A percentile compares a stretch with the other conserved stretches of the same genome.
phyloP scores from a whole-genome alignment of 2,888 invertebrate species.

The Trisateles emortualis region DNA sequence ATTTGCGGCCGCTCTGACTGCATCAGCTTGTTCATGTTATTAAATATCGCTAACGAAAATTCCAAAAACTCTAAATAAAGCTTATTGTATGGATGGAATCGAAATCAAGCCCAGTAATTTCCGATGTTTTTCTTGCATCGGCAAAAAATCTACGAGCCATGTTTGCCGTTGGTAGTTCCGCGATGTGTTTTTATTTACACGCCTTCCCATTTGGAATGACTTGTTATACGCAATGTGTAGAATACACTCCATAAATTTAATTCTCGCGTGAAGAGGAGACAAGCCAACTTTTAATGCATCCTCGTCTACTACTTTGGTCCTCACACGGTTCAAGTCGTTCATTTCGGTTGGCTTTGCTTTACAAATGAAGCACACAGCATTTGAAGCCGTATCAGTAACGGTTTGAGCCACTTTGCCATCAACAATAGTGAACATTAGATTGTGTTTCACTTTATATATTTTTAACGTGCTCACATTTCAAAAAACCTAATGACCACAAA shows the following conservation, averaged over 20 bases:
- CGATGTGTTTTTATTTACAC: conserved; percentile 4
- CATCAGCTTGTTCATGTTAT: neutral
- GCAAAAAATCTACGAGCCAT: conserved; percentile 9
- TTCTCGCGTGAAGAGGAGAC: conserved; percentile 8
- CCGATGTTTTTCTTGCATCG: conserved; percentile 3
- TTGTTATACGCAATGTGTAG: conserved; percentile 7
- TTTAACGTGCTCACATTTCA: too few relatives aligned
- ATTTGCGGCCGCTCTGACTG: neutral
- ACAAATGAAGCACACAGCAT: conserved; percentile 12
- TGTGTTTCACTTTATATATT: too few relatives aligned
- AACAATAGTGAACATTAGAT: neutral
- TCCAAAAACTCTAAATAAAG: too few relatives aligned
- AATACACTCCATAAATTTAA: conserved; percentile 13
- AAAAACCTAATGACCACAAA: too few relatives aligned
- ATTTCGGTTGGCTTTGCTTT: conserved; percentile 15
- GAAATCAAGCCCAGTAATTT: conserved; percentile 7
- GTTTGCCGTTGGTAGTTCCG: conserved; percentile 14
- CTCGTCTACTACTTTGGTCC: neutral
- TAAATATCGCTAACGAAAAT: too few relatives aligned
- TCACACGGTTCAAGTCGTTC: conserved; percentile 10
- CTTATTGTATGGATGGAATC: neutral
- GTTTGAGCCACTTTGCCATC: conserved; percentile 10
- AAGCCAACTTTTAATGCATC: conserved; percentile 5
- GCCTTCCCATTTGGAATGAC: conserved; percentile 2
- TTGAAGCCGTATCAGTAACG: conserved; percentile 10